Percentiles rank a stretch among this genome's conserved stretches.
These are phyloP conservation scores for Elmis aenea DNA, from an alignment of 2,888 invertebrate species.

Conservation along the genomic window DNA sequence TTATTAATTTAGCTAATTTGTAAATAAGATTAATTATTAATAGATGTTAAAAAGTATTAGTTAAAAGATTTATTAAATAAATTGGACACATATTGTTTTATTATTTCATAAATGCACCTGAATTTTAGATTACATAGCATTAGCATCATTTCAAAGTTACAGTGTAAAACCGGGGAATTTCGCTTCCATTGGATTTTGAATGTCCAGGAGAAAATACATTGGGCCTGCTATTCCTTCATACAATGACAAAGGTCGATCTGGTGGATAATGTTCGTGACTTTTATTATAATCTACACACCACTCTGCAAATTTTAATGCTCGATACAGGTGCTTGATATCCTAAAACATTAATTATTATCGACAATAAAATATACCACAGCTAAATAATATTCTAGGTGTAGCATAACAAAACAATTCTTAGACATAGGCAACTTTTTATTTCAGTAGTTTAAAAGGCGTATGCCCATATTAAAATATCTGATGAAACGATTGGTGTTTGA, in stretches of 20 bases:
- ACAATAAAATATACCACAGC: background rate
- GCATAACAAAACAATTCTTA: too few species aligned
- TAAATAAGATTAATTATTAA: conserved; percentile 39
- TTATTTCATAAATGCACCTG: background rate
- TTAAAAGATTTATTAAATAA: conserved; percentile 39
- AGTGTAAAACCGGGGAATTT: conserved; percentile 67
- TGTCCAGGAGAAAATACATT: conserved; percentile 68
- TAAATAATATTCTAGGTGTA: too few species aligned
- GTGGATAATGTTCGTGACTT: conserved; percentile 62
- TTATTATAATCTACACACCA: conserved; percentile 71
- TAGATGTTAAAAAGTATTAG: conserved; percentile 43
- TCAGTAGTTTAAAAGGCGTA: background rate
- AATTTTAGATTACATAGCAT: too few species aligned
- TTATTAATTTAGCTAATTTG: conserved; percentile 38
- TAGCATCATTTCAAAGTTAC: too few species aligned
- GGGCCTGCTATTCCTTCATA: conserved; percentile 81
- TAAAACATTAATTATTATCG: conserved; percentile 39
- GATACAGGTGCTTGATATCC: conserved; percentile 66
- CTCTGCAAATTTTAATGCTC: conserved; percentile 73
- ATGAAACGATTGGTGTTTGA: too few species aligned
- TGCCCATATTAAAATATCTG: background rate
- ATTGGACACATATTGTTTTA: conserved; percentile 10
- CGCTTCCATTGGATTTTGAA: conserved; percentile 59
- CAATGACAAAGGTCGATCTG: conserved; percentile 77
- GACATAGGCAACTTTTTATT: too few species aligned